These are phyloP conservation scores for Drosophila asahinai DNA, from an alignment of 1,140 invertebrate genomes.

Conservation along the genomic window DNA sequence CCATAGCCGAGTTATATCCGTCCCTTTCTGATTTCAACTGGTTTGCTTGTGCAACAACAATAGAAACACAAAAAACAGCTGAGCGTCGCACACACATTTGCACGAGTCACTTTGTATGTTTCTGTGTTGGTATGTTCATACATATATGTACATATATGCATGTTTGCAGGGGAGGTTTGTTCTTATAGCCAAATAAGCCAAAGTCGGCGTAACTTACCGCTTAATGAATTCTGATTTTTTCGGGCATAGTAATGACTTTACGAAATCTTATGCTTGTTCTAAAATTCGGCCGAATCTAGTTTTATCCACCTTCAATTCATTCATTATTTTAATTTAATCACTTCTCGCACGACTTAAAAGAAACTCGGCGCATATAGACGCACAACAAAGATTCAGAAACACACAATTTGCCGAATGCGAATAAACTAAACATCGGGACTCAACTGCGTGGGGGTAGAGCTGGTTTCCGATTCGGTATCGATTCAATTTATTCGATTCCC, in stretches of 20 bases:
- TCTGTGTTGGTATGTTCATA: background rate
- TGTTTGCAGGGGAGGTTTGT: slow-evolving; percentile 5
- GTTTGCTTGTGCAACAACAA: slow-evolving; percentile 19
- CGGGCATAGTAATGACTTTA: background rate
- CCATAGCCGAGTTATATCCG: slow-evolving; percentile 1
- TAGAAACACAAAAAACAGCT: slow-evolving; percentile 33
- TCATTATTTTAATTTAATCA: background rate
- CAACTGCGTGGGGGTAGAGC: too few relatives aligned
- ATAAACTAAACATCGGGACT: too few relatives aligned
- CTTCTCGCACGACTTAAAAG: background rate
- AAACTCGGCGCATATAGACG: background rate
- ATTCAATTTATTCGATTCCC: too few relatives aligned
- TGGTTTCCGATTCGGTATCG: too few relatives aligned
- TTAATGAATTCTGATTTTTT: background rate
- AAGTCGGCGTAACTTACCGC: slow-evolving; percentile 2
- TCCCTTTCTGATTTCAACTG: slow-evolving; percentile 8
- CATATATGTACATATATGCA: background rate
- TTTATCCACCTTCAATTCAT: background rate
- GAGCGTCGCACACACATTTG: slow-evolving; percentile 21
- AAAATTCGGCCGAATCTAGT: background rate
- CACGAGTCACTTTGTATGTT: background rate
- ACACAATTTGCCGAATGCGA: too few relatives aligned
- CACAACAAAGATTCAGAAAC: too few relatives aligned
- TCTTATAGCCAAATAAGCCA: background rate
- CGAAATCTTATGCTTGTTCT: background rate